Evolutionary conservation across 2,797 vertebrate species (phyloP).

Genomic region (Darevskia nairensis): DNA sequence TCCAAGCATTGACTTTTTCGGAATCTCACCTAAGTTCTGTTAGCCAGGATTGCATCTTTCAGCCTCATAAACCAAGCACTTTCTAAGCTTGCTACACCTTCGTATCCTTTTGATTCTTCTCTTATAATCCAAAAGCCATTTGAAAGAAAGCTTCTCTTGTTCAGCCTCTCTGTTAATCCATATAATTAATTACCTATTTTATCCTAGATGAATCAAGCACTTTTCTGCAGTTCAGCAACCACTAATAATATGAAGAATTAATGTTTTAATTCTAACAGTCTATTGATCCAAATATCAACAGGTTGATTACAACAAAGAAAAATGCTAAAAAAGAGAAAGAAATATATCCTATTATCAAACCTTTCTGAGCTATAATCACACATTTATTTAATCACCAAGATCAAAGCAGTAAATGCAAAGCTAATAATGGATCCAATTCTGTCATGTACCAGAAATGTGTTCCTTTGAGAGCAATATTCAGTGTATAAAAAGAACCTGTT

Average conservation of each 20-base stretch:
- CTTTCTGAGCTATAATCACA: constrained; percentile 3
- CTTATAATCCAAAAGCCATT: background rate
- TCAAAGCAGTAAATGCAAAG: background rate
- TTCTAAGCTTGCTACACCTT: background rate
- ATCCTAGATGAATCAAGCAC: background rate
- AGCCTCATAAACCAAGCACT: background rate
- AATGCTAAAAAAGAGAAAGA: constrained; percentile 24
- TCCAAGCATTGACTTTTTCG: constrained; percentile 15
- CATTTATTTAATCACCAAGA: constrained; percentile 10
- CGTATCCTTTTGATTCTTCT: background rate
- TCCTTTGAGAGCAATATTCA: background rate
- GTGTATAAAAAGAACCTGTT: background rate
- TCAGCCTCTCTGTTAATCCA: constrained; percentile 6
- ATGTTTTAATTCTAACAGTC: constrained; percentile 31
- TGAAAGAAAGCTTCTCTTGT: constrained; percentile 15
- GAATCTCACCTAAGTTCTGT: background rate
- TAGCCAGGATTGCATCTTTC: background rate
- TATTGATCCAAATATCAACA: constrained; percentile 35
- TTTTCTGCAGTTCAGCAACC: constrained; percentile 15
- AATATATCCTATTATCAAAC: background rate
- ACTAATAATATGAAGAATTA: constrained; percentile 28
- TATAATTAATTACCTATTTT: constrained; percentile 10
- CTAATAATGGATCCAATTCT: background rate
- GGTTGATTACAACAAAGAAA: constrained; percentile 21
- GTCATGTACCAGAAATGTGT: background rate